Evolutionary conservation across 2,113 vertebrate genomes (phyloP).

Genomic region (Myodes glareolus): DNA sequence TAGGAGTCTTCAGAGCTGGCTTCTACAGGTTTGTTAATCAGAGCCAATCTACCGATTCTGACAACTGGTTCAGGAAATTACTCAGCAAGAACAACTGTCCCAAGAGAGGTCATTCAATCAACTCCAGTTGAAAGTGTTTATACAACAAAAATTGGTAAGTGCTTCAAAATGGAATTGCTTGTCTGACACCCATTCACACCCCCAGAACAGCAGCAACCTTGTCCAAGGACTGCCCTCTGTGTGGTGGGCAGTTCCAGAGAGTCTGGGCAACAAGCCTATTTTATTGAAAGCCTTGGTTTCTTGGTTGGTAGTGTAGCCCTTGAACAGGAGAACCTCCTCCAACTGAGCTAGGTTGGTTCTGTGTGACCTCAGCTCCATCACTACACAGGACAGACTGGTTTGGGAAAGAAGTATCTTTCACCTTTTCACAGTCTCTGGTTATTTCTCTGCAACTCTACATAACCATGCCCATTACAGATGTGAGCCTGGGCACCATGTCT

Average conservation of each 20-base stretch:
- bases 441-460: no score
- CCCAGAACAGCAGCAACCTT: background rate
- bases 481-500: background rate
- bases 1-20: background rate
- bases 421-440: background rate
- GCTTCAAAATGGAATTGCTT: background rate
- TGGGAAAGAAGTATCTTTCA: background rate
- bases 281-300: background rate
- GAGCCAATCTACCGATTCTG: background rate
- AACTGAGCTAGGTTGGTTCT: background rate
- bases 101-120: background rate
- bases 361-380: background rate
- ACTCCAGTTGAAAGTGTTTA: background rate
- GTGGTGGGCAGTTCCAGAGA: background rate
- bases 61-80: background rate
- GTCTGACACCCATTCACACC: background rate
- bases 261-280: background rate
- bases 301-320: background rate
- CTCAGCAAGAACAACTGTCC: background rate
- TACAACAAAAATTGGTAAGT: background rate
- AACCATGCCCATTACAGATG: no score
- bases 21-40: background rate
- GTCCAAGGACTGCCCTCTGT: no score
- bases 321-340: background rate
- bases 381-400: background rate